Base-by-base conservation (phyloP, 2,797 vertebrate species). In the Steatocranus sp. region DNA sequence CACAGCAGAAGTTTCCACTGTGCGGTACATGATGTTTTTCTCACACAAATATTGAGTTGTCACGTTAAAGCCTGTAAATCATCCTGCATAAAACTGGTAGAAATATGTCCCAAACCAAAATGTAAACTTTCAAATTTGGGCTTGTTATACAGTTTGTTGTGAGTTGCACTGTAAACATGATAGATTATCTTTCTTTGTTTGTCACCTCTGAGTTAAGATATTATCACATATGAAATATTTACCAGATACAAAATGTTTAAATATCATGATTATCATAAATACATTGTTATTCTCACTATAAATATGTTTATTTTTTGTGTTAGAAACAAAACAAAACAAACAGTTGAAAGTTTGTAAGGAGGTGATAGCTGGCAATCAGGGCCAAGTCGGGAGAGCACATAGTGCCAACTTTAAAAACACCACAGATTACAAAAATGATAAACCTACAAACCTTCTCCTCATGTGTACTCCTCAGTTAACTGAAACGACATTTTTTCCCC, bases 401-500 rank as follows among this genome's bases (percentile, higher is more conserved):
- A 0, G 36, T 66, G 34, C 34, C n/a, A 9, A 38, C 5, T 23
- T 41, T 68, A 41, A 43, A 68, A 41, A 68, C 20, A 17, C 0
- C 63, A 43, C 36, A 66, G 20, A 41, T 7, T 41, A 66, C 14
- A 63, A 14, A 61, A 63, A 63, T 5, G 18, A 36, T 20, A 36
- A 36, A 36, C 56, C 18, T 34, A 61, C 32, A 58, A 56, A 1
- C 8, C 30, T 61, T 17, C 17, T 61, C 56, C 32, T 63, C 58
- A 20, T 8, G 11, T 0, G 54, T 18, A 36, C 58, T 36, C 6
- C 58, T 20, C 32, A 3, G 56, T 36, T 63, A 63, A 36, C 32
- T 38, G 58, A 63, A 20, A 38, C 18, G 2, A 38, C 3, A 36
- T 20, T 14, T 36, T 4, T 0, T 0, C 25, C 53, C 18, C 18